Base-by-base conservation (phyloP, 1,140 invertebrate species). In the Leptopilina boulardi region DNA sequence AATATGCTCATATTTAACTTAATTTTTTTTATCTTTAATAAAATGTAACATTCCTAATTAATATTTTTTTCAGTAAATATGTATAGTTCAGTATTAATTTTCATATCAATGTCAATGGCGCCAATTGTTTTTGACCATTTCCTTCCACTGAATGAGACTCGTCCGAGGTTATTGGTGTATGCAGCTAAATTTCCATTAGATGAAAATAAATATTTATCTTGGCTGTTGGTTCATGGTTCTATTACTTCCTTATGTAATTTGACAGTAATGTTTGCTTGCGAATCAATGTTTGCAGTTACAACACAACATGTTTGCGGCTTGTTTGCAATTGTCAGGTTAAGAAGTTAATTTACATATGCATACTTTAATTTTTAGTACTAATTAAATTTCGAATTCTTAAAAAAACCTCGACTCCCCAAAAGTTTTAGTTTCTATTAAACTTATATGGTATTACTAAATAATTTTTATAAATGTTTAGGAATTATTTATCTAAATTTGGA, bases 201-300 rank as follows among this genome's bases (percentile, higher is more conserved):
- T 66, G 10, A 66, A 30, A 10, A 66, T 0, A 15, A 26, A 66
- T 15, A 66, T 76, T 76, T 81, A 80, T 76, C 47, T 77, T 81
- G 78, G 79, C 72, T 74, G 77, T 74, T 81, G 77, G 15, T 26
- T 0, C 56, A 66, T 30, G 56, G 21, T 4, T 11, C 11, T 26
- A 30, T 66, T 15, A 66, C 56, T 30, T 10, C 21, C 3, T 15
- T 66, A 15, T 66, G 13, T 30, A 66, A 66, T 66, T n/a, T 66
- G 23, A 26, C 56, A 66, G 6, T 66, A 26, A 1, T 66, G 15
- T 66, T 26, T 26, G 11, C 23, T 15, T 66, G 56, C 10, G 56
- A 66, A 6, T 11, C 21, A 30, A 23, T 66, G 56, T 15, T 66
- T 26, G 56, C 23, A 30, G 23, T 66, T 30, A 66, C 56, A 15